These are phyloP conservation scores for Rhingia campestris DNA, from an alignment of 2,888 invertebrate species.

Conservation along the genomic window DNA sequence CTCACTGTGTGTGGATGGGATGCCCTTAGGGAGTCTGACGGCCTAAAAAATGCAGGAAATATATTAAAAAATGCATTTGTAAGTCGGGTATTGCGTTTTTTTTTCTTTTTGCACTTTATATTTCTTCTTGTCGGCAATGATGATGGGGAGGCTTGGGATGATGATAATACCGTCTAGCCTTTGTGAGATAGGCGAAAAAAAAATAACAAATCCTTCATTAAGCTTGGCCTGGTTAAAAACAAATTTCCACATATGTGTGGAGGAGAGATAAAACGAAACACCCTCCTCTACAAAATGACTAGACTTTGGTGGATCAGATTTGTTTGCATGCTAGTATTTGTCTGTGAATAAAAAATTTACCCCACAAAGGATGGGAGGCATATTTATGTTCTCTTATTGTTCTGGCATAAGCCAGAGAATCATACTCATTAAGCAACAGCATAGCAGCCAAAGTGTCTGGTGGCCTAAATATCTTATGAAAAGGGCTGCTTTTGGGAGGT, in stretches of 20 bases:
- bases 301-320: conserved; percentile 31
- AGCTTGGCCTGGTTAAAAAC: conserved; percentile 55
- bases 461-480: conserved; percentile 53
- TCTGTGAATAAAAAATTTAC: conserved; percentile 49
- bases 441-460: conserved; percentile 60
- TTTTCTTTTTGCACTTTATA: conserved; percentile 13
- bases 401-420: conserved; percentile 18
- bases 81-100: conserved; percentile 32
- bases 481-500: conserved; percentile 25
- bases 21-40: conserved; percentile 72
- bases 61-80: conserved; percentile 63
- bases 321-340: conserved; percentile 8
- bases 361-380: background rate
- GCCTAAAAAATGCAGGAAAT: conserved; percentile 68
- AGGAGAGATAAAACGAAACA: background rate
- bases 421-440: conserved; percentile 35
- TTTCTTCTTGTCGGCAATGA: conserved; percentile 55
- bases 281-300: conserved; percentile 20
- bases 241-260: conserved; percentile 37
- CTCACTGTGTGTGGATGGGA: conserved; percentile 36
- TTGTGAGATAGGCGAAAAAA: conserved; percentile 28
- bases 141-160: conserved; percentile 55
- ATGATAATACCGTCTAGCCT: conserved; percentile 68
- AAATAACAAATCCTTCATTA: conserved; percentile 39
- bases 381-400: conserved; percentile 9